Base-by-base conservation (phyloP, 2,113 vertebrate species). In the Catharus minimus region DNA sequence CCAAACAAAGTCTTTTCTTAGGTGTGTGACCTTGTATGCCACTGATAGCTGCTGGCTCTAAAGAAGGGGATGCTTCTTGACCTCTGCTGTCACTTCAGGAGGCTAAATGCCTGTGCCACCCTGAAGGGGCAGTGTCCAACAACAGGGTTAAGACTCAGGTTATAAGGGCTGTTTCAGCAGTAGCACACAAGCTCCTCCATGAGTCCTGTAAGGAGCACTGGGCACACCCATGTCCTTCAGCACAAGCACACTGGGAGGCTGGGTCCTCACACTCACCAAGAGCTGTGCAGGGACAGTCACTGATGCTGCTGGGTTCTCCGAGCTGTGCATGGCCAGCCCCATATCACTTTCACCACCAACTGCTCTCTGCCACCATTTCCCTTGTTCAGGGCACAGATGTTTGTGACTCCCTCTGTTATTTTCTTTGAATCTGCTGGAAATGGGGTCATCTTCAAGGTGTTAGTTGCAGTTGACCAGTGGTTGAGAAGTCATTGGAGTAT, bases 241-340 rank as follows among this genome's bases (percentile, higher is more conserved):
- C 33, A 9, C 1, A 4, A 56, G 27, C 36, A 11, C 0, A 0
- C 12, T 36, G 53, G 36, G 43, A 10, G n/a, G 30, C 62, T 38
- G 57, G 7, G 13, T 36, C 28, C 27, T 85, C 46, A 28, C 0
- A 0, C 21, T 67, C 2, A 0, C 44, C 44, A 17, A 0, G 4
- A 43, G 44, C 55, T 30, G 16, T 52, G 58, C 55, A 16, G 49
- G 56, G 65, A 11, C 5, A 2, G 21, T 43, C 9, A 1, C 15
- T 38, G 56, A 5, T 68, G 67, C 30, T 1, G 1, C 4, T 38
- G 43, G 41, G 27, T 12, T 60, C 41, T 28, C 18, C 58, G 57
- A 68, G 66, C 65, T 20, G 16, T 44, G 71, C 10, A 1, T 0
- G 1, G 64, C 66, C 66, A 82, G 53, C 44, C 28, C 36, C 46